Conservation (phyloP, 1,140 invertebrate genomes). For the Ephestia elutella region DNA sequence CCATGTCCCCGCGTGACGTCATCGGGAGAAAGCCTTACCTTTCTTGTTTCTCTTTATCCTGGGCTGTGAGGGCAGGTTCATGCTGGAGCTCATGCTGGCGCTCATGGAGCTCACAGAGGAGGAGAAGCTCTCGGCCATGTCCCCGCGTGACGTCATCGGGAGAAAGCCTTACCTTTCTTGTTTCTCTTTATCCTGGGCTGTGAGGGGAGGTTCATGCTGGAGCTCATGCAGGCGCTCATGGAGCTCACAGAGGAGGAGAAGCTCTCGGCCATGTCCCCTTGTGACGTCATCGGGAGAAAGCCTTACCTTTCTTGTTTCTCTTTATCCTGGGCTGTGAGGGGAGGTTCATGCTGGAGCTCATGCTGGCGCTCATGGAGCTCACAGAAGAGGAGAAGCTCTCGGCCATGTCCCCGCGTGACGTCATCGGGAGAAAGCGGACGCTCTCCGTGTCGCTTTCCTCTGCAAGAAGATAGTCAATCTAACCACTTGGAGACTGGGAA, state of each 20-base stretch:
- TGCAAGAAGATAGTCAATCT: slow-evolving; percentile 28
- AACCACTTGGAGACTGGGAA: no score
- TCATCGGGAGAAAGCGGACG: slow-evolving; percentile 83
- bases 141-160: slow-evolving; percentile 75
- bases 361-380: slow-evolving; percentile 72
- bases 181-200: no score
- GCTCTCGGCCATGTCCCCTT: no score
- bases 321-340: slow-evolving; percentile 53
- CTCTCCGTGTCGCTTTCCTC: slow-evolving; percentile 83
- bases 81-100: slow-evolving; percentile 70
- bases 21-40: no score
- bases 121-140: slow-evolving; percentile 71
- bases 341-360: slow-evolving; percentile 65
- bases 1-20: no score
- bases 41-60: no score
- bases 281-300: no score
- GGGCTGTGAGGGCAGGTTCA: slow-evolving; percentile 41
- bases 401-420: slow-evolving; percentile 51
- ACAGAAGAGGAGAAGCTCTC: slow-evolving; percentile 74
- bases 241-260: no score
- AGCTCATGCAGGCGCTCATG: no score
- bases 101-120: slow-evolving; percentile 74
- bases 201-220: no score
- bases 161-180: no score
- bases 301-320: slow-evolving; percentile 62